Evolutionary conservation across 1,140 invertebrate species (phyloP).

Genomic region (Probaryconus sp.): DNA sequence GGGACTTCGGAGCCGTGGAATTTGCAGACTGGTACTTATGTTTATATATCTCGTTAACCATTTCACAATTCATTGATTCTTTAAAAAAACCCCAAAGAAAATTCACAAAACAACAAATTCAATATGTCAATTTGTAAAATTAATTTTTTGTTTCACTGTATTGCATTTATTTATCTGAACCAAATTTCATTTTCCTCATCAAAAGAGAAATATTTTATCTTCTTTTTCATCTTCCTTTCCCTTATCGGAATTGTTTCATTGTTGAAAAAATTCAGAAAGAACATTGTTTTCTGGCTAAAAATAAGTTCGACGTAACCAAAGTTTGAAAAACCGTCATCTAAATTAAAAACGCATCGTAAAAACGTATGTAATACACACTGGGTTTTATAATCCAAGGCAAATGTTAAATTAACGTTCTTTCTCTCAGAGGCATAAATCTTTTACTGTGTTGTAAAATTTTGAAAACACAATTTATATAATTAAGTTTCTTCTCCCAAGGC

Average conservation of each 20-base stretch:
- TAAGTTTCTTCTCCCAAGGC: not conserved
- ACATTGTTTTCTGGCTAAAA: too few relatives aligned
- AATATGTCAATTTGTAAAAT: too few relatives aligned
- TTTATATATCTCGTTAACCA: slow-evolving; percentile 51
- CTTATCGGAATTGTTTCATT: too few relatives aligned
- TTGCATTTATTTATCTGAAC: too few relatives aligned
- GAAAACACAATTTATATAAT: slow-evolving; percentile 20
- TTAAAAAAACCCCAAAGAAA: too few relatives aligned
- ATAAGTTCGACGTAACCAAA: too few relatives aligned
- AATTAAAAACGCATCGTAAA: not conserved
- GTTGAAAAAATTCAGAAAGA: too few relatives aligned
- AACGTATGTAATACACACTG: not conserved
- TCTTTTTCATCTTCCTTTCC: not conserved
- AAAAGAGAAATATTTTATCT: too few relatives aligned
- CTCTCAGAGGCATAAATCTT: slow-evolving; percentile 5
- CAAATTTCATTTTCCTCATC: too few relatives aligned
- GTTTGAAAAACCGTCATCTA: too few relatives aligned
- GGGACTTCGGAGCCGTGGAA: slow-evolving; percentile 46
- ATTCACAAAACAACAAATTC: too few relatives aligned
- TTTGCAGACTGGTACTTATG: slow-evolving; percentile 56
- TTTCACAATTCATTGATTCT: slow-evolving; percentile 14
- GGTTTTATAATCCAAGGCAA: not conserved
- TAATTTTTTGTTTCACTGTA: too few relatives aligned
- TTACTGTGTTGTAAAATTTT: not conserved
- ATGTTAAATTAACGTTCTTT: slow-evolving; percentile 13